phyloP scores from a whole-genome alignment of 1,140 invertebrate species.

The Geopemphigus sp. region DNA sequence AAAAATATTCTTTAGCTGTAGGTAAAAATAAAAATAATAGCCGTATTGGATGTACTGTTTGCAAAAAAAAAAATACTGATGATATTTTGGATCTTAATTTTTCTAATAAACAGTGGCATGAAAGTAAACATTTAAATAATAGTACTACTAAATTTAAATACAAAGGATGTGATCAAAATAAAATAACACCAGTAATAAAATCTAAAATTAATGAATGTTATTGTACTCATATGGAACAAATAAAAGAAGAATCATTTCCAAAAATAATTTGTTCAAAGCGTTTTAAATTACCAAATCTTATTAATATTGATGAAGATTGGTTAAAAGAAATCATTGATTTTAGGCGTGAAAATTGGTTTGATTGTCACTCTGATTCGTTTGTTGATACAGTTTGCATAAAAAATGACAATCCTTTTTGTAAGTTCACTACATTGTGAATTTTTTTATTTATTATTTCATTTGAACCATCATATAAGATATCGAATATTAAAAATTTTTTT shows the following conservation, averaged over 20 bases:
- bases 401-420: not conserved
- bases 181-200: not conserved
- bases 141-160: not conserved
- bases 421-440: slow-evolving; percentile 13
- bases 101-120: not conserved
- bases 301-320: not conserved
- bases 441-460: too few species aligned
- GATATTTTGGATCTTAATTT: not conserved
- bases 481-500: not conserved
- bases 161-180: not conserved
- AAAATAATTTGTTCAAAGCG: slow-evolving; percentile 35
- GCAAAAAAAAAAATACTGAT: not conserved
- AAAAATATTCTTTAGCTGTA: not conserved
- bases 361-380: slow-evolving; percentile 19
- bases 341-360: slow-evolving; percentile 33
- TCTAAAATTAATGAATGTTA: slow-evolving; percentile 20
- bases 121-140: not conserved
- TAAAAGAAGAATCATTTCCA: not conserved
- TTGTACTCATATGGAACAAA: slow-evolving; percentile 36
- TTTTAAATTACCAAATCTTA: not conserved
- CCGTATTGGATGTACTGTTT: slow-evolving; percentile 26
- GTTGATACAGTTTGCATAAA: not conserved
- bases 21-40: not conserved
- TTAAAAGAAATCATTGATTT: slow-evolving; percentile 23
- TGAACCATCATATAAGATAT: too few species aligned